These are phyloP conservation scores for Ethmia dodecea DNA, from an alignment of 2,888 invertebrate species.

Conservation along the genomic window DNA sequence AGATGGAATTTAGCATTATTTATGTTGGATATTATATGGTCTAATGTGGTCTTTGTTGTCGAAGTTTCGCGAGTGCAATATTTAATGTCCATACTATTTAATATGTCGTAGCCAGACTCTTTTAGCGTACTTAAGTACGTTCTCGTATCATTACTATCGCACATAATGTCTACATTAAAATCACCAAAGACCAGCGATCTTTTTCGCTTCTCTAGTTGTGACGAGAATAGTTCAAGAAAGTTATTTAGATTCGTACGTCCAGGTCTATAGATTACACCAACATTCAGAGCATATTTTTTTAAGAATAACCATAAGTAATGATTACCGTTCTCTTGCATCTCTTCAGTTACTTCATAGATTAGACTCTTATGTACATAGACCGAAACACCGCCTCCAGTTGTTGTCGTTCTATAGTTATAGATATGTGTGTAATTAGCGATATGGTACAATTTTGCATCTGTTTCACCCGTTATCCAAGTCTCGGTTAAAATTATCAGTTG, in stretches of 20 bases:
- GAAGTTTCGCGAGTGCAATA: slow-evolving; percentile 5
- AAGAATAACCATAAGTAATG: slow-evolving; percentile 1
- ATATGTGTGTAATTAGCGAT: slow-evolving; percentile 8
- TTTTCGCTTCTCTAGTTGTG: slow-evolving; percentile 12
- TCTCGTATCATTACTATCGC: neutral
- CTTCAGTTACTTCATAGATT: neutral
- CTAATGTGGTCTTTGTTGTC: slow-evolving; percentile 4
- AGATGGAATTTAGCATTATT: slow-evolving; percentile 3
- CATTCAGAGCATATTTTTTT: neutral
- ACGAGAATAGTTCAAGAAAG: slow-evolving; percentile 14
- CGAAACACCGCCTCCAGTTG: slow-evolving; percentile 9
- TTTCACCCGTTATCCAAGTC: slow-evolving; percentile 21
- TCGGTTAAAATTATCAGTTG: slow-evolving; percentile 19
- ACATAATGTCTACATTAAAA: slow-evolving; percentile 14
- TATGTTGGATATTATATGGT: slow-evolving; percentile 9
- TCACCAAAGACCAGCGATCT: slow-evolving; percentile 17
- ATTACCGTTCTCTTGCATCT: neutral
- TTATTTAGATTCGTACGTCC: slow-evolving; percentile 10
- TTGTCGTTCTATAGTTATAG: slow-evolving; percentile 7
- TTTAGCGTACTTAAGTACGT: slow-evolving; percentile 9
- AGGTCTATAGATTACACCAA: slow-evolving; percentile 9
- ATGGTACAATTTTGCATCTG: slow-evolving; percentile 13
- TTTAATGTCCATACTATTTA: slow-evolving; percentile 6
- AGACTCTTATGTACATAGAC: slow-evolving; percentile 5
- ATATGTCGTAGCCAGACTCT: slow-evolving; percentile 9